Conservation (phyloP, 2,797 vertebrate species). For the Lateolabrax maculatus region DNA sequence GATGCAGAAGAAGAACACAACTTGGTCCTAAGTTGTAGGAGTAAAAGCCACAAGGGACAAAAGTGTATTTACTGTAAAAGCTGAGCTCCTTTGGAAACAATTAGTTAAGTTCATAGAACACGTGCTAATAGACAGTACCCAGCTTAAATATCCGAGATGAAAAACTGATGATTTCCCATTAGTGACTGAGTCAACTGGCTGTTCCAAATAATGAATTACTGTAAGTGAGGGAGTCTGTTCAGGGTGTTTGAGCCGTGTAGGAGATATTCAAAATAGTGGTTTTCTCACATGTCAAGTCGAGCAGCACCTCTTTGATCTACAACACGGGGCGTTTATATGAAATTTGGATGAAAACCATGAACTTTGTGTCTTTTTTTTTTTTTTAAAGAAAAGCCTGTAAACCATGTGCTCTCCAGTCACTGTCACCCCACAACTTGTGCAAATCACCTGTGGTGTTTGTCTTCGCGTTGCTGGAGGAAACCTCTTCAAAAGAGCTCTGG, state of each 20-base stretch:
- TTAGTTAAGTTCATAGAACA: conserved; percentile 36
- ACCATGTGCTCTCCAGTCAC: conserved; percentile 64
- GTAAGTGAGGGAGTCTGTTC: conserved; percentile 54
- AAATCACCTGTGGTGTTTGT: conserved; percentile 48
- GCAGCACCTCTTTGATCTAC: not conserved
- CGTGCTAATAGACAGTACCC: not conserved
- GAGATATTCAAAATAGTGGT: conserved; percentile 59
- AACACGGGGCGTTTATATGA: conserved; percentile 55
- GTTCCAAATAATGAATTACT: conserved; percentile 64
- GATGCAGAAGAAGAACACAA: conserved; percentile 3
- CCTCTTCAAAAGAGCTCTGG: conserved; percentile 48
- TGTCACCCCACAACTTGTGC: conserved; percentile 24
- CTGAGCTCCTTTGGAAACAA: conserved; percentile 52
- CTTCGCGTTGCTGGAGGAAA: conserved; percentile 49
- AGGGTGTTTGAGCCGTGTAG: conserved; percentile 43
- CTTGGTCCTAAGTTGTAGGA: conserved; percentile 1
- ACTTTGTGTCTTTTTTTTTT: not conserved
- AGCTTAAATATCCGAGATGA: conserved; percentile 42
- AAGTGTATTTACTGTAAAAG: conserved; percentile 46
- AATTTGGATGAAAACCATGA: conserved; percentile 19
- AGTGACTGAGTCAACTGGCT: conserved; percentile 58
- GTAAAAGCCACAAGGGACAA: not conserved
- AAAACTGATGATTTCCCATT: conserved; percentile 62
- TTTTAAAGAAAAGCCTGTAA: conserved; percentile 26
- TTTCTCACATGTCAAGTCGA: conserved; percentile 27